A percentile compares a stretch with the other conserved stretches of the same genome.
These are phyloP conservation scores for Dendrolimus kikuchii DNA, from an alignment of 1,140 invertebrate genomes.

Conservation along the genomic window DNA sequence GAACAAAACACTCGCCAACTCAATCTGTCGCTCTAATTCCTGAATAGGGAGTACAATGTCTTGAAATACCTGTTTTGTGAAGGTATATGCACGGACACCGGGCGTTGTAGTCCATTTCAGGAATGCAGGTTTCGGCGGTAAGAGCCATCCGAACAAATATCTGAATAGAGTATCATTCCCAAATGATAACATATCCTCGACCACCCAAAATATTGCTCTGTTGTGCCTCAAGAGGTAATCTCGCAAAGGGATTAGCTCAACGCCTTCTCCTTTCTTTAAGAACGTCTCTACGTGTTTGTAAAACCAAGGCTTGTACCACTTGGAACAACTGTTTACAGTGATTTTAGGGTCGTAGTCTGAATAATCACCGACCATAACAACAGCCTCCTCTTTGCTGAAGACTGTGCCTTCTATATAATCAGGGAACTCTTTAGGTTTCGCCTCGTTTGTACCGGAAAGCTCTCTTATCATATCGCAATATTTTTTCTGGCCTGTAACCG, in stretches of 20 bases:
- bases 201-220: constrained; percentile 87
- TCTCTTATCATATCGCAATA: constrained; percentile 76
- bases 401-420: constrained; percentile 87
- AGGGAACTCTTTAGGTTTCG: constrained; percentile 74
- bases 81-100: constrained; percentile 84
- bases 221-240: constrained; percentile 89
- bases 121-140: constrained; percentile 87
- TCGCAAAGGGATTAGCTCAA: constrained; percentile 84
- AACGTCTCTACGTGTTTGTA: constrained; percentile 83
- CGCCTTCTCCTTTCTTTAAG: constrained; percentile 52
- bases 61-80: constrained; percentile 87
- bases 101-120: constrained; percentile 87
- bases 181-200: constrained; percentile 88
- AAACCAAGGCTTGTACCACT: constrained; percentile 91
- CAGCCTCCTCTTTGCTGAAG: constrained; percentile 78
- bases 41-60: constrained; percentile 86
- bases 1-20: constrained; percentile 77
- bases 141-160: constrained; percentile 82
- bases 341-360: constrained; percentile 52
- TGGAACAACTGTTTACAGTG: constrained; percentile 79
- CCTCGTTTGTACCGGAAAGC: constrained; percentile 70
- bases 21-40: constrained; percentile 77
- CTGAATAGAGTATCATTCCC: constrained; percentile 87
- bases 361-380: constrained; percentile 82
- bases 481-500: constrained; percentile 74